Base-by-base conservation (phyloP, 2,113 vertebrate species). In the Eptatretus burgeri region DNA sequence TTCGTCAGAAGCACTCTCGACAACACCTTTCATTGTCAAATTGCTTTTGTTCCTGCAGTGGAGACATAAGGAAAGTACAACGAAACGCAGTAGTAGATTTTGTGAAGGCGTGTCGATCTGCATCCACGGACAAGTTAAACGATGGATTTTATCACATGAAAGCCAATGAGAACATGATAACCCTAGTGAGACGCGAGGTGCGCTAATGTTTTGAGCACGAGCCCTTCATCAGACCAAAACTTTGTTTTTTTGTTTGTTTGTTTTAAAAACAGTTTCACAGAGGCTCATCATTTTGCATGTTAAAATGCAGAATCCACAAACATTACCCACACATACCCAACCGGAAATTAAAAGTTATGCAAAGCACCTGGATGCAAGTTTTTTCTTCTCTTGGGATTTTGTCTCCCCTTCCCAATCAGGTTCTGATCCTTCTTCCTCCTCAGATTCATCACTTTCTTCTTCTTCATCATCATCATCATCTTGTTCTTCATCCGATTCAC, bases 391-490 rank as follows among this genome's bases (percentile, higher is more conserved):
- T 20, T 60, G n/a, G 56, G 20, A 11, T n/a, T n/a, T 60, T 11
- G n/a, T 60, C n/a, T 9, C 56, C 10, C 20, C 56, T 60, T 60
- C 56, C 56, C 20, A 17, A 60, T 79, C 79, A 0, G 64, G 67
- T 19, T 62, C 72, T 1, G 66, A 71, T 18, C 73, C 70, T n/a
- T 81, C 81, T 0, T 77, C 77, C 0, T 81, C 81, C 1, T 80
- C 79, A 0, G 76, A 78, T 62, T 82, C 69, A 75, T 80, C 62
- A 79, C 79, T 67, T 78, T 77, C 53, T 78, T 73, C 13, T 80
- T 77, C 20, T 79, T 74, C 49, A 81, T 74, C 63, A 83, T 75
- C 5, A 78, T 80, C 5, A 82, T 81, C 0, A 74, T 77, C 66
- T 76, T 80, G 63, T 78, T 78, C 77, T 1, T 78, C 77, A 49